phyloP scores from a whole-genome alignment of 1,140 invertebrate genomes.

The Xylocopa sonorina region DNA sequence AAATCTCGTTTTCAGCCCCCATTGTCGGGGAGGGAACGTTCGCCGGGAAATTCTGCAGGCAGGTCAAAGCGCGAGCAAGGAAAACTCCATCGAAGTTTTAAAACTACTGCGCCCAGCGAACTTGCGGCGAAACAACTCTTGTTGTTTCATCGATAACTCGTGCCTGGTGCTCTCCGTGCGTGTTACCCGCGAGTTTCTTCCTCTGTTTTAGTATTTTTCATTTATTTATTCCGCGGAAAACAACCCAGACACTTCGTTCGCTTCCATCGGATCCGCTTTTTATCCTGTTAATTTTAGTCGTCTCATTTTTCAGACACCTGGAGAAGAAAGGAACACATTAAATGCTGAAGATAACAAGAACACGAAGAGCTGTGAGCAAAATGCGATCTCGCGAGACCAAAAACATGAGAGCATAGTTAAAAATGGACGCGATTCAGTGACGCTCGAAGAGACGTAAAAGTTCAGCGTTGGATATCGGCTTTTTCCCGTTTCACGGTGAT shows the following conservation, averaged over 20 bases:
- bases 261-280: too few species aligned
- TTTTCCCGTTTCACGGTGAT: too few species aligned
- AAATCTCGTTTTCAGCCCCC: slow-evolving; percentile 41
- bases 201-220: not conserved
- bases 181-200: not conserved
- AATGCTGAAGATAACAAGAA: too few species aligned
- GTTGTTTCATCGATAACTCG: slow-evolving; percentile 31
- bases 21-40: slow-evolving; percentile 13
- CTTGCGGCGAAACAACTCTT: slow-evolving; percentile 19
- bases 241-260: too few species aligned
- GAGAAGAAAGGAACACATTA: too few species aligned
- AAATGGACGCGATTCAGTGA: not conserved
- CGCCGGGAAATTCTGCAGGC: slow-evolving; percentile 36
- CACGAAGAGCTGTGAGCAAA: too few species aligned
- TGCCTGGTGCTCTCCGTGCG: not conserved
- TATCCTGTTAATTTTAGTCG: too few species aligned
- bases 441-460: not conserved
- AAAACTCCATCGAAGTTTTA: slow-evolving; percentile 43
- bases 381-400: too few species aligned
- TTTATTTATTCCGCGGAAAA: too few species aligned
- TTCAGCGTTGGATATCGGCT: not conserved
- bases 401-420: not conserved
- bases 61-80: slow-evolving; percentile 13
- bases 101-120: slow-evolving; percentile 22
- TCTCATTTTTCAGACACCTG: too few species aligned